Base-by-base conservation (phyloP, 2,888 invertebrate genomes). In the Oscheius sp. region DNA sequence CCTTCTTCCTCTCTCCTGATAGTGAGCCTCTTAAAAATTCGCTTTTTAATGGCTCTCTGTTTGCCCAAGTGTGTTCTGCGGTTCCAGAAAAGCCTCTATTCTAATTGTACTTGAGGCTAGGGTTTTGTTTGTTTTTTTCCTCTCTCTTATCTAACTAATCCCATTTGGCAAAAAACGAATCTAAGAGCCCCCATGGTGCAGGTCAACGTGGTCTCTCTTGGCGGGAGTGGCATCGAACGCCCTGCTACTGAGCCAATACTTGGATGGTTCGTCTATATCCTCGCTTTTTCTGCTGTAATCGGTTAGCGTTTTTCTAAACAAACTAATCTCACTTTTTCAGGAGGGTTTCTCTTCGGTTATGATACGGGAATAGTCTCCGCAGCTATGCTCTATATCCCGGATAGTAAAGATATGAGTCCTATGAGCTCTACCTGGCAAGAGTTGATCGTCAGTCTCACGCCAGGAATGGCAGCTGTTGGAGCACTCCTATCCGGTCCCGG, bases 281-380 rank as follows among this genome's bases (percentile, higher is more conserved):
- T 82, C 15, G 71, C 79, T 1, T 75, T 79, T 65, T 65, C 79
- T 8, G 82, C 82, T 0, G 80, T 79, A 5, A 77, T 82, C 17
- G 81, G 81, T 67, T 48, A 48, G 39, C 42, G n/a, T n/a, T n/a
- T n/a, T n/a, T n/a, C n/a, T n/a, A n/a, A n/a, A n/a, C n/a, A n/a
- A n/a, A n/a, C n/a, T n/a, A n/a, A n/a, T n/a, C n/a, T 48, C 37
- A 29, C 15, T 1, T 10, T 69, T 71, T 17, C 65, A 75, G 75
- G 77, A 17, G 78, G 78, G n/a, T 78, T 78, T 31, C 52, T 78
- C 5, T 90, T 90, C 80, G 75, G 90, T 25, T 90, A 90, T 82
- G 90, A 90, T 79, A 90, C 90, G 0, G 90, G 90, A 6, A 89
- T 90, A 34, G 88, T 90, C 2, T 90, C 90, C 0, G 89, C 89